Percentiles rank a stretch among this genome's conserved stretches.
phyloP scores from a whole-genome alignment of 1,140 invertebrate genomes.

The Littorina saxatilis region DNA sequence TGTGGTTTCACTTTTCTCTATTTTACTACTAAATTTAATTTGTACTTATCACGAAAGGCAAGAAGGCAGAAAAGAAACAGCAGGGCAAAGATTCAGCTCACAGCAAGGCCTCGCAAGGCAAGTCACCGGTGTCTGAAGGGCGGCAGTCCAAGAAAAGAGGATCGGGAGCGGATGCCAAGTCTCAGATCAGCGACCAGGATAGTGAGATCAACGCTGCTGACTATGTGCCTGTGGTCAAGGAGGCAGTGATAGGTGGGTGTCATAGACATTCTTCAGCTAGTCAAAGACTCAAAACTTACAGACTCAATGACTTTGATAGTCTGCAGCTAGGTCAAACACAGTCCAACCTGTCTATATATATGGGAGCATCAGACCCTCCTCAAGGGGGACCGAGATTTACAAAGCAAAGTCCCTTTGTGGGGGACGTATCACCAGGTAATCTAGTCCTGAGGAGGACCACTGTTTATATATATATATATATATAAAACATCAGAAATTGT shows the following conservation, averaged over 20 bases:
- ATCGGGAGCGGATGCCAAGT: conserved; percentile 36
- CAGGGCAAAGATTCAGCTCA: conserved; percentile 28
- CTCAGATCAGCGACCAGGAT: conserved; percentile 54
- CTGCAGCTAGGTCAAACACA: not conserved
- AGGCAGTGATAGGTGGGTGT: conserved; percentile 66
- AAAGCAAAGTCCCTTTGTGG: too few relatives aligned
- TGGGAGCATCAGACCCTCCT: too few relatives aligned
- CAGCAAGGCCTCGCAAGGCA: conserved; percentile 6
- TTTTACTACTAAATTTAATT: too few relatives aligned
- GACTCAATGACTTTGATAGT: not conserved
- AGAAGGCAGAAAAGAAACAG: conserved; percentile 28
- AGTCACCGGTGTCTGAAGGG: not conserved
- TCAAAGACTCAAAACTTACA: not conserved
- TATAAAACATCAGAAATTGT: too few relatives aligned
- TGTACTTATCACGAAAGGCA: conserved; percentile 4
- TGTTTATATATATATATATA: too few relatives aligned
- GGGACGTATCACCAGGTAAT: too few relatives aligned
- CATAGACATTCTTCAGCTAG: not conserved
- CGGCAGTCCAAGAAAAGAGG: not conserved
- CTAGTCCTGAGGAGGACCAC: too few relatives aligned
- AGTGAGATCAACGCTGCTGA: conserved; percentile 63
- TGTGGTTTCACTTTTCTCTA: too few relatives aligned
- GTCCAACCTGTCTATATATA: too few relatives aligned
- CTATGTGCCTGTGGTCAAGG: conserved; percentile 65
- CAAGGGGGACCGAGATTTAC: too few relatives aligned